Evolutionary conservation across 2,113 vertebrate genomes (phyloP), one percentile per base, ranked within the genome.

Genomic region (Dipodomys stephensi): DNA sequence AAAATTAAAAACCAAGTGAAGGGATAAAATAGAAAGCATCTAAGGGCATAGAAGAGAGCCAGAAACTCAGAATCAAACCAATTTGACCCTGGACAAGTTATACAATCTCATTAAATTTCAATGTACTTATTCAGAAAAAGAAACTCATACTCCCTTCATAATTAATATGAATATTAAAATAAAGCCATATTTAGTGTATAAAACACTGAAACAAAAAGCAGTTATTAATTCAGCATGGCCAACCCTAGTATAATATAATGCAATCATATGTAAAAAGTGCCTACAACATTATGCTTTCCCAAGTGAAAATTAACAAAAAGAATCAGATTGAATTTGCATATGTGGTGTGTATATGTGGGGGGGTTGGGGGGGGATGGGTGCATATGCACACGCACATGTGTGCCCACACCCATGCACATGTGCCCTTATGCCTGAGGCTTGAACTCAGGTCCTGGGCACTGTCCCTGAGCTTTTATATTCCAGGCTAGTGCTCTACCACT

Each of bases 91-190:
- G 11, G 12, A 7, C 9, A 85, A 81, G 25, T 74, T 81, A 60
- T 20, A 74, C 73, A 83, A 93, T 49, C 18, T 87, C 64, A 57
- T 89, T 87, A 95, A 77, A 83, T 27, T 35, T 87, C 46, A 87
- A 77, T 49, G 49, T 49, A 80, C 68, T 94, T n/a, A 64, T 83
- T 57, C 62, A 4, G 20, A 79, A 88, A 95, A 49, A 10, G 16
- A 46, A 7, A 92, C 86, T 53, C 7, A 64, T 83, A 92, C 30
- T 73, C 67, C 39, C 32, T 80, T 83, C 80, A 87, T 5, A 4
- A 23, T 35, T 81, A 44, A 84, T 65, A 77, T 65, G 18, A 93
- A 83, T 92, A n/a, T 69, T 83, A 73, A 87, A 92, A 90, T 35
- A 86, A 69, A 83, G 80, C n/a, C 18, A 53, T 87, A 60, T 78